Evolutionary conservation across 37 sponge, comb jelly and placozoan species (phyloP), one percentile per base, ranked within the genome.

Genomic region (Geodia barretti): DNA sequence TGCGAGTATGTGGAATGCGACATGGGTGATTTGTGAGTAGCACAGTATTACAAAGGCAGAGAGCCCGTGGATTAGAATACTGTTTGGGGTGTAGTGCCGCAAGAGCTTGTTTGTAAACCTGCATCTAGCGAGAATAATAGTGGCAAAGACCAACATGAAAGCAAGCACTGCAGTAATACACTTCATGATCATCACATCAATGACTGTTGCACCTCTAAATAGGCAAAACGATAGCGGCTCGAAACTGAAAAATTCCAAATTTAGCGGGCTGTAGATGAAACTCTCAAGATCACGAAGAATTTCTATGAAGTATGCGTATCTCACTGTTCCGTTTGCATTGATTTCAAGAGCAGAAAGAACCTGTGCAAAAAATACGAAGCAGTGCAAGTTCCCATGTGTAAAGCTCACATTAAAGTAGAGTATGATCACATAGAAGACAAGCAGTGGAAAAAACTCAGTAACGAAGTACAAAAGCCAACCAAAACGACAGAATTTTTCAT

Each of bases 141-240:
- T 26, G 11, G 20, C n/a, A 29, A 64, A 5, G 24, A 64, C 65
- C 11, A 64, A 5, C 5, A 64, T 23, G 20, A 64, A 19, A 23
- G 65, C 65, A 64, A 64, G 20, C 7, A 7, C 65, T 7, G n/a
- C 65, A 64, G 65, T 19, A 26, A 64, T 19, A n/a, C 20, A 64
- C 65, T 64, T 64, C 25, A 64, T 29, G 5, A 64, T 26, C 65
- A 64, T 11, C 25, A 19, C 65, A 26, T 64, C 65, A 7, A 64
- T 64, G 7, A 64, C 65, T 29, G 65, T 23, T 7, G 65, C 65
- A 64, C 65, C 65, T 26, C 20, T 64, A 4, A 7, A 64, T 5
- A 64, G 65, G n/a, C 65, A 64, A n/a, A 64, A 64, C 5, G 65
- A 64, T n/a, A 64, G 7, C n/a, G 11, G 29, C n/a, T 64, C 65